Percentiles rank a stretch among this genome's conserved stretches.
Conservation (phyloP, 2,888 invertebrate species). For the Volucella inanis region DNA sequence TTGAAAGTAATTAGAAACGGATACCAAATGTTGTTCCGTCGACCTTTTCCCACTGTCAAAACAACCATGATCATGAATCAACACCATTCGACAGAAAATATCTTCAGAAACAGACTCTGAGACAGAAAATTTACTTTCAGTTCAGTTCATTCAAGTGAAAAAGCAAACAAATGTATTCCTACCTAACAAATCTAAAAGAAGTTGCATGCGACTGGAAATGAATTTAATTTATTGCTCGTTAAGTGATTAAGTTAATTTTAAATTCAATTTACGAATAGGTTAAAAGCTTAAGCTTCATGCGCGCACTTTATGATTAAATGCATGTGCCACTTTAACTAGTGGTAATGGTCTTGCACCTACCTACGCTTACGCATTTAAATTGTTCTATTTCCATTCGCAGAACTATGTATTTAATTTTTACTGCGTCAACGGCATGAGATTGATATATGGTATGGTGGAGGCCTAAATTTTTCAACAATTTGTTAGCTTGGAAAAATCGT, state of each 20-base stretch:
- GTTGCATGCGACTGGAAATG: slow-evolving; percentile 17
- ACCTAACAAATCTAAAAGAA: slow-evolving; percentile 25
- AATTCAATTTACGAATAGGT: no score
- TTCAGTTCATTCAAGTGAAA: slow-evolving; percentile 20
- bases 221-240: slow-evolving; percentile 39
- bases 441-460: slow-evolving; percentile 19
- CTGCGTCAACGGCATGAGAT: neutral
- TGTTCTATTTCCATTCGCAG: slow-evolving; percentile 16
- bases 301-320: slow-evolving; percentile 38
- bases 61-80: slow-evolving; percentile 49
- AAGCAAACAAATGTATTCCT: slow-evolving; percentile 13
- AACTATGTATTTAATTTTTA: neutral
- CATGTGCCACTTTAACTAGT: slow-evolving; percentile 24
- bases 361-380: slow-evolving; percentile 33
- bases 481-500: slow-evolving; percentile 10
- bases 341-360: slow-evolving; percentile 20
- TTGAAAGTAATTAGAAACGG: slow-evolving; percentile 45
- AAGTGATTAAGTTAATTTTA: slow-evolving; percentile 19
- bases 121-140: neutral
- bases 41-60: slow-evolving; percentile 55
- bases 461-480: neutral
- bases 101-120: slow-evolving; percentile 8
- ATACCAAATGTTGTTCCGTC: slow-evolving; percentile 30
- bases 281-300: slow-evolving; percentile 33
- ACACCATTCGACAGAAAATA: slow-evolving; percentile 33